phyloP scores from a whole-genome alignment of 2,113 vertebrate genomes.

The Salvelinus namaycush region DNA sequence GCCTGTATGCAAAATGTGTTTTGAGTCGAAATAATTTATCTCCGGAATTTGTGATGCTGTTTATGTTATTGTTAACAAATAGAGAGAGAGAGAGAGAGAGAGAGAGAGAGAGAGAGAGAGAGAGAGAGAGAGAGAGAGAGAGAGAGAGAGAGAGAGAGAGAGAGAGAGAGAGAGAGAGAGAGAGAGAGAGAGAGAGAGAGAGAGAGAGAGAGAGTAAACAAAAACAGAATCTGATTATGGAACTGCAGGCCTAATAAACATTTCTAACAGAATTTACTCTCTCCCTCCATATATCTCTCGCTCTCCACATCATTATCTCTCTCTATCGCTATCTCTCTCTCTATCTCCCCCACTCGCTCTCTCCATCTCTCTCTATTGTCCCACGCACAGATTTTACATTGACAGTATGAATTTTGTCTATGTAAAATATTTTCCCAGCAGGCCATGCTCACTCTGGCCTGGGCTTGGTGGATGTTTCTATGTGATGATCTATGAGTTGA shows the following conservation, averaged over 20 bases:
- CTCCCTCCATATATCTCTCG: background rate
- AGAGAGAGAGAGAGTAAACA: background rate
- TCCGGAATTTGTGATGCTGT: slow-evolving; percentile 31
- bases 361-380: background rate
- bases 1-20: slow-evolving; percentile 49
- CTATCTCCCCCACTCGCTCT: background rate
- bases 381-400: too few species aligned
- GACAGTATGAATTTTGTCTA: too few species aligned
- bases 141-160: background rate
- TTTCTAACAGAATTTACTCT: too few species aligned
- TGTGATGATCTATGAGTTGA: too few species aligned
- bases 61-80: slow-evolving; percentile 2
- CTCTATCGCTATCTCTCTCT: background rate
- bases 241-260: too few species aligned
- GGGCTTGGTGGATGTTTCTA: too few species aligned
- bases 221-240: background rate
- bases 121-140: background rate
- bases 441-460: too few species aligned
- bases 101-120: background rate
- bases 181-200: too few species aligned
- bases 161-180: background rate
- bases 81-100: background rate
- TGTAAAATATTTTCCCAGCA: too few species aligned
- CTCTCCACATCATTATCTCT: background rate
- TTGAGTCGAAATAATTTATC: slow-evolving; percentile 33